Evolutionary conservation across 2,113 vertebrate species (phyloP), one percentile per base, ranked within the genome.

Genomic region (Camelus bactrianus): DNA sequence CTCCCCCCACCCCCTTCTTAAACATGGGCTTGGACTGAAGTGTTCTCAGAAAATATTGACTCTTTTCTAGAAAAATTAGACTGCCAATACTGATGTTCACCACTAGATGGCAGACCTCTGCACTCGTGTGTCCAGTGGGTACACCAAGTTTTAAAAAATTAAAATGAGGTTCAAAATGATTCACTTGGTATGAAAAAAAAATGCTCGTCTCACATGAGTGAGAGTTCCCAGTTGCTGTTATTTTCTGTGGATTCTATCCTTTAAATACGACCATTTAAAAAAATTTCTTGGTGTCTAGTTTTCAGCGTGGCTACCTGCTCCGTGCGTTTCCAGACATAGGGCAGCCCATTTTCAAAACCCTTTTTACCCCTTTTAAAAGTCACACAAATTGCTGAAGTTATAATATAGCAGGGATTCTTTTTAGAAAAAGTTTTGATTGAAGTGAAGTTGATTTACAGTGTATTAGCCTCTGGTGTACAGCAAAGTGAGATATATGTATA

Each of bases 81-180:
- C 20, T 76, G 90, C 8, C 6, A 2, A 58, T 88, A 38, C 75
- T 64, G 17, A 82, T 54, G 38, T 28, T 75, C 50, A 48, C 93
- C 97, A 97, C 96, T 95, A 98, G 97, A 82, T 97, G 97, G 97
- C 95, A 95, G 88, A 82, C 80, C 73, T 35, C 20, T 35, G 76
- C 65, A 85, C 35, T 82, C 86, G 1, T 88, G 48, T 60, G 32
- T 91, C 85, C 81, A 92, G 15, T n/a, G 79, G 90, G 15, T 6
- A 32, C 46, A 28, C 86, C 48, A 58, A 56, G 35, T 81, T 91
- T 89, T 67, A 20, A 95, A 91, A 92, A 87, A 89, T 69, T 83
- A 70, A 83, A 91, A 69, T 54, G 60, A 82, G 14, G 20, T 94
- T 95, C 73, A 28, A 64, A 76, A 38, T 30, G 52, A 72, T 20